Evolutionary conservation across 2,797 vertebrate species (phyloP), one percentile per base, ranked within the genome.

Genomic region (Craterocephalus amniculus): DNA sequence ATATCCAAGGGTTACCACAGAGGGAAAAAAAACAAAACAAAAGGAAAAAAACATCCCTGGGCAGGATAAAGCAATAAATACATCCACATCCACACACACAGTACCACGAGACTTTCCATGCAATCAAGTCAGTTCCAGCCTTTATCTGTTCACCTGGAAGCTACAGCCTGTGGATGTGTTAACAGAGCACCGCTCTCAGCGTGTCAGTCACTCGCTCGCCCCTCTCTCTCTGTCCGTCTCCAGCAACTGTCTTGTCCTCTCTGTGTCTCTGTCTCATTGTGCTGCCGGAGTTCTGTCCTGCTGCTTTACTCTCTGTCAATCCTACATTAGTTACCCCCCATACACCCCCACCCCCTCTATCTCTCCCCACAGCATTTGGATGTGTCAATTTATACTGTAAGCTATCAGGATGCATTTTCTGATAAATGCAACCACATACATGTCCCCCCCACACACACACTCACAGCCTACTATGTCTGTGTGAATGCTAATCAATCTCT

Each of bases 401-500:
- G 78, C 81, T 81, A 78, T 67, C 66, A 74, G 67, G 76, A 86
- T 76, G 80, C 68, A 69, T 81, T 86, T 82, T 70, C 77, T 86
- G 76, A 88, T 92, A 92, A 92, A 92, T 91, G 92, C 90, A 89
- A 76, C 92, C 58, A 48, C 64, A 43, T 61, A 16, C 20, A 48
- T 16, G 3, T 43, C 70, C 22, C 66, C 54, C 79, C 68, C 4
- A 22, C 11, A 55, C 63, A 20, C 55, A 11, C 57, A 86, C 83
- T 82, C 24, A 59, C 63, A 86, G 83, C 87, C 72, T 35, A 76
- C 86, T 70, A 71, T 85, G 89, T 91, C 90, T 91, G 80, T 87
- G 88, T 76, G 79, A 88, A 92, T 92, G 87, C 91, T 93, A 91
- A 93, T 93, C 90, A 90, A 92, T 93, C 90, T 88, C 74, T 83